Percentiles rank a stretch among this genome's conserved stretches.
Evolutionary conservation across 2,113 vertebrate species (phyloP).

Genomic region (Sylvia atricapilla): DNA sequence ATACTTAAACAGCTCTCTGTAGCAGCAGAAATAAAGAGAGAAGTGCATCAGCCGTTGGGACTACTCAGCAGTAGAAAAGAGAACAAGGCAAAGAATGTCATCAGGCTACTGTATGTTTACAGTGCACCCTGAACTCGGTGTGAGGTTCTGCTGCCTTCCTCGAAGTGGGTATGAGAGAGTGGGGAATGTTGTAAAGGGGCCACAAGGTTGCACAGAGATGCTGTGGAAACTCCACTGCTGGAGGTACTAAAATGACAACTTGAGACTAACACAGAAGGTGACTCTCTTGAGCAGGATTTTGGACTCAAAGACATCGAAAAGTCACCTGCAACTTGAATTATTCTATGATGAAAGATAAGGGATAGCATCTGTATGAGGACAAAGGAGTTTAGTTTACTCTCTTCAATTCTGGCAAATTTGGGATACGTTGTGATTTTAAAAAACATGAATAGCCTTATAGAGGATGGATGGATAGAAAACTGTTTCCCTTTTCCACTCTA

Average conservation of each 20-base stretch:
- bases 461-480: neutral
- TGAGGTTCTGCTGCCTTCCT: neutral
- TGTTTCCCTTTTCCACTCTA: neutral
- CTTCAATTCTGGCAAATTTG: neutral
- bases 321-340: neutral
- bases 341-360: neutral
- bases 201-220: neutral
- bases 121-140: neutral
- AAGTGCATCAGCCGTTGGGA: neutral
- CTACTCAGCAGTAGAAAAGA: neutral
- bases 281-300: neutral
- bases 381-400: neutral
- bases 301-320: neutral
- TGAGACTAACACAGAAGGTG: neutral
- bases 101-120: neutral
- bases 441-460: neutral
- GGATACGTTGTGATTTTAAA: neutral
- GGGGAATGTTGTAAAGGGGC: neutral
- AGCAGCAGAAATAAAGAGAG: neutral
- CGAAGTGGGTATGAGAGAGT: neutral
- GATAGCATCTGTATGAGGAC: neutral
- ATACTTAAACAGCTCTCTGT: neutral
- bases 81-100: neutral
- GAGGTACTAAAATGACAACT: neutral
- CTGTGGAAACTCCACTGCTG: neutral